These are phyloP conservation scores for Labia minor DNA, from an alignment of 2,888 invertebrate genomes.

Conservation along the genomic window DNA sequence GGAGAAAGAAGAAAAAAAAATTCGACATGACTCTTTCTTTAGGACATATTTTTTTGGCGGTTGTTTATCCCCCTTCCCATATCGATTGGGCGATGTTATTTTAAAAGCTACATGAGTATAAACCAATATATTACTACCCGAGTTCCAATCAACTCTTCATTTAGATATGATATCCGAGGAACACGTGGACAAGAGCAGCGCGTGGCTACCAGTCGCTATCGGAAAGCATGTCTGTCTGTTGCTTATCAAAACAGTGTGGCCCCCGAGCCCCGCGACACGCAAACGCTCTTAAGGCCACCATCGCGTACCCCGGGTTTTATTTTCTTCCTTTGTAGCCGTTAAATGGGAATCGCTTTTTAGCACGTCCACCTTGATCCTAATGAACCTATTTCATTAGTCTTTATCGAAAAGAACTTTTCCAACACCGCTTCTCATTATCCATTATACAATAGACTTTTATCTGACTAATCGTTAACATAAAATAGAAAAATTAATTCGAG, in stretches of 20 bases:
- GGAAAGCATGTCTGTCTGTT: background rate
- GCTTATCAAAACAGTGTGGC: background rate
- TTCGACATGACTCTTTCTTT: background rate
- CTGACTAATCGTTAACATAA: no score
- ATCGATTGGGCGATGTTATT: background rate
- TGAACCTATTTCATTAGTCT: background rate
- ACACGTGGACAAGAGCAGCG: background rate
- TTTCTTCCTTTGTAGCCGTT: background rate
- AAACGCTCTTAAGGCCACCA: conserved; percentile 6
- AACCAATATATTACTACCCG: background rate
- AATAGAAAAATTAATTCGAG: no score
- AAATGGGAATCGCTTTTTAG: conserved; percentile 7
- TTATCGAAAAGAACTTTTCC: background rate
- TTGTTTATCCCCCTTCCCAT: no score
- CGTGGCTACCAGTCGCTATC: conserved; percentile 5
- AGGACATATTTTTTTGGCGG: no score
- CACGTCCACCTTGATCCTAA: background rate
- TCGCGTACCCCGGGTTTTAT: background rate
- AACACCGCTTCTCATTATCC: background rate
- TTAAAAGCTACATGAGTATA: background rate
- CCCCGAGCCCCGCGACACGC: background rate
- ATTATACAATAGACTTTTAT: no score
- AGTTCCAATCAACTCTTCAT: conserved; percentile 8
- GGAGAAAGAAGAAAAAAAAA: background rate
- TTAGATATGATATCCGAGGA: conserved; percentile 13